A percentile compares a stretch with the other conserved stretches of the same genome.
Evolutionary conservation across 2,888 invertebrate species (phyloP).

Genomic region (Platycnemis pennipes): DNA sequence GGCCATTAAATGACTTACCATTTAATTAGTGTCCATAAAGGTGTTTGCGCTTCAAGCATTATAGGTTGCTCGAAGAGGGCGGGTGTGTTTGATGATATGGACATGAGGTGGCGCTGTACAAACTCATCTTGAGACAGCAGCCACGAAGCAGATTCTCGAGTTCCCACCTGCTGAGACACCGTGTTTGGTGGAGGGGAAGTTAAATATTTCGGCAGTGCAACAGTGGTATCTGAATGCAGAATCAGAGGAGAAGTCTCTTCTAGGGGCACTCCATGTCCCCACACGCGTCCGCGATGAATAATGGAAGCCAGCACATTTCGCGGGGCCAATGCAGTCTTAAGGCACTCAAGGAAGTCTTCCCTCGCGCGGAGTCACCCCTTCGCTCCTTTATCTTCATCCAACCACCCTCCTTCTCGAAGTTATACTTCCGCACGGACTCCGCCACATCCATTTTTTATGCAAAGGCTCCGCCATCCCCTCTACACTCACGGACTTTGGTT

Average conservation of each 20-base stretch:
- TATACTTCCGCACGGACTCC: not conserved
- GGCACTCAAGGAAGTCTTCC: not conserved
- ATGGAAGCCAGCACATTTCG: not conserved
- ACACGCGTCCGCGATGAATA: not conserved
- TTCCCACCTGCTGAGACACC: no score
- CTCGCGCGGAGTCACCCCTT: not conserved
- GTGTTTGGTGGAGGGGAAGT: not conserved
- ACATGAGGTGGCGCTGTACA: no score
- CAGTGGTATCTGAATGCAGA: slow-evolving; percentile 12
- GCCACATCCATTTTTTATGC: not conserved
- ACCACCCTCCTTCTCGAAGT: not conserved
- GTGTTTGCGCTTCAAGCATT: not conserved
- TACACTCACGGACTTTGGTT: no score
- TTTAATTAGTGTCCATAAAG: no score
- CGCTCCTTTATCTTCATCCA: not conserved
- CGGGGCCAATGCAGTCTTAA: not conserved
- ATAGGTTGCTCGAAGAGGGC: not conserved
- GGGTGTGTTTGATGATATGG: not conserved
- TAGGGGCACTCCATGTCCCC: not conserved
- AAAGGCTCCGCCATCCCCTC: not conserved
- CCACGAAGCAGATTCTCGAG: no score
- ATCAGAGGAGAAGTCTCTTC: not conserved
- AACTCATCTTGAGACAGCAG: no score
- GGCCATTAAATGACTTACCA: no score
- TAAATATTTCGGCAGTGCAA: slow-evolving; percentile 5